A percentile compares a stretch with the other conserved stretches of the same genome.
phyloP scores from a whole-genome alignment of 2,113 vertebrate species.

The Phyllostomus discolor region DNA sequence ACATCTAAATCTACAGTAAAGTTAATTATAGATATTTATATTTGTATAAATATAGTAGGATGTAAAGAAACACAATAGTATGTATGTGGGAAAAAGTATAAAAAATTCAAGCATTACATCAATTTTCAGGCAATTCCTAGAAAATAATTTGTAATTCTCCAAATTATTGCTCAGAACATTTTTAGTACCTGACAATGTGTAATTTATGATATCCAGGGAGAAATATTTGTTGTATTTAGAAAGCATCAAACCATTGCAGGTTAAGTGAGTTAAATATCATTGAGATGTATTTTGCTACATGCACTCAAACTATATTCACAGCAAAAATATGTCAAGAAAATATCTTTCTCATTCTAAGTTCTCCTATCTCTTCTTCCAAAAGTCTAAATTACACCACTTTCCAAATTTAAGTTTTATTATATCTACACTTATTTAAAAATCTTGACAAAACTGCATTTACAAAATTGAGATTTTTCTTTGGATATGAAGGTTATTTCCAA shows the following conservation, averaged over 20 bases:
- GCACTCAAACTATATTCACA: neutral
- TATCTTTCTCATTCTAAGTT: neutral
- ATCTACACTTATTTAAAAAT: neutral
- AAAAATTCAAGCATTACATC: neutral
- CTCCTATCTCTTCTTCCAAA: neutral
- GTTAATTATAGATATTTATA: neutral
- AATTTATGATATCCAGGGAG: neutral
- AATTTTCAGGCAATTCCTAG: neutral
- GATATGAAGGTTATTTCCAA: neutral
- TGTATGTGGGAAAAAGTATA: neutral
- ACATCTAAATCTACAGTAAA: neutral
- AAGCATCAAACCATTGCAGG: neutral
- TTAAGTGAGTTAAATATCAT: neutral
- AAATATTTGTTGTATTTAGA: neutral
- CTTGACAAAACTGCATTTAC: neutral
- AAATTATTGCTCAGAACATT: neutral
- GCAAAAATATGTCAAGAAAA: neutral
- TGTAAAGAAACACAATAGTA: neutral
- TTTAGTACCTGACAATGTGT: neutral
- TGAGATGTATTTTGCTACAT: neutral
- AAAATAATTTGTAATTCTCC: neutral
- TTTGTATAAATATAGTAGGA: neutral
- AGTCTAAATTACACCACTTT: neutral
- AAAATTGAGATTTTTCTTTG: neutral
- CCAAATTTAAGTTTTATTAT: neutral